Conservation (phyloP, 2,888 invertebrate species). For the Parnassius apollo region DNA sequence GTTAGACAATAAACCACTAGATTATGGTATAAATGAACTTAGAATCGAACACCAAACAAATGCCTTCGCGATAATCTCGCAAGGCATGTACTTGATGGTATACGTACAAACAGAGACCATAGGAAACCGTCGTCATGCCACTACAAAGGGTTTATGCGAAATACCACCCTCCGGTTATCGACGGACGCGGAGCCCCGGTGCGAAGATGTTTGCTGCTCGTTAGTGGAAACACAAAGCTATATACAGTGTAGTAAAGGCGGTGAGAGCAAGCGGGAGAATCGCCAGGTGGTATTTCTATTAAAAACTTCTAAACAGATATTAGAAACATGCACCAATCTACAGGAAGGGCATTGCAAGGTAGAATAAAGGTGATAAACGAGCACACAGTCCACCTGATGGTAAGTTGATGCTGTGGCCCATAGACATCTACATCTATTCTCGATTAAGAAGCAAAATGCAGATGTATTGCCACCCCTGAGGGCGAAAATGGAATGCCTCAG, state of each 20-base stretch:
- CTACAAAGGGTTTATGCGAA: conserved; percentile 68
- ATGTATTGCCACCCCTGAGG: too few relatives aligned
- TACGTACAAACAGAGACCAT: conserved; percentile 37
- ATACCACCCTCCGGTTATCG: conserved; percentile 57
- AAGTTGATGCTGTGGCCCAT: too few relatives aligned
- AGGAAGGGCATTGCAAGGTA: conserved; percentile 34
- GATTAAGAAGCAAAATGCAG: too few relatives aligned
- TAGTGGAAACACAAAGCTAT: conserved; percentile 33
- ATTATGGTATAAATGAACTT: conserved; percentile 41
- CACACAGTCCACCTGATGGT: too few relatives aligned
- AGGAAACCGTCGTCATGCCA: conserved; percentile 59
- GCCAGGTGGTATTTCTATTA: conserved; percentile 72
- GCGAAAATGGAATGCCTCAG: too few relatives aligned
- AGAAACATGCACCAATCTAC: conserved; percentile 67
- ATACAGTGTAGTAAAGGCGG: conserved; percentile 36
- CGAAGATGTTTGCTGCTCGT: conserved; percentile 63
- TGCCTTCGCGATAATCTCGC: conserved; percentile 32
- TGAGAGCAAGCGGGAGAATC: conserved; percentile 39
- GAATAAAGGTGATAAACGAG: too few relatives aligned
- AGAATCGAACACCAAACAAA: conserved; percentile 39
- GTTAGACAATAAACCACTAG: conserved; percentile 53
- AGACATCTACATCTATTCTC: too few relatives aligned
- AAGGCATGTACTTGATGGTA: conserved; percentile 46
- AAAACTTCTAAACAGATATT: conserved; percentile 60
- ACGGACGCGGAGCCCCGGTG: conserved; percentile 18